A percentile compares a stretch with the other conserved stretches of the same genome.
Evolutionary conservation across 2,888 invertebrate genomes (phyloP).

Genomic region (Clivina fossor): DNA sequence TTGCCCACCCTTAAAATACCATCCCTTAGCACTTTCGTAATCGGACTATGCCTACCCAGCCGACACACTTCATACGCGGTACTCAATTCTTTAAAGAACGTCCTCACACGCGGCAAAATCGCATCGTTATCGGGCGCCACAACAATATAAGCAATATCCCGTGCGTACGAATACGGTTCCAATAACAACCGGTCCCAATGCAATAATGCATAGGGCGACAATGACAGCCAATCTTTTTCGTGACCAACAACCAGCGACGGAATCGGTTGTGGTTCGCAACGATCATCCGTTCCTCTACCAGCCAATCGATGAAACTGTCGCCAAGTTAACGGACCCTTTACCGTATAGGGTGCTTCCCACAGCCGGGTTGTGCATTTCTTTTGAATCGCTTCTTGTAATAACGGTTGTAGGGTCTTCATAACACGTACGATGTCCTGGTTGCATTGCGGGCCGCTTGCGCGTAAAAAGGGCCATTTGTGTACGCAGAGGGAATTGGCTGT

Average conservation of each 20-base stretch:
- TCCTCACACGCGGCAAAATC: constrained; percentile 73
- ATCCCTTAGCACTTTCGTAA: constrained; percentile 79
- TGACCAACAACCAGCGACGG: constrained; percentile 92
- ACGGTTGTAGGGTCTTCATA: constrained; percentile 87
- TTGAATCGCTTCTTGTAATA: constrained; percentile 94
- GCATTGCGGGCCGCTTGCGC: constrained; percentile 81
- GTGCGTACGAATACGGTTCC: constrained; percentile 93
- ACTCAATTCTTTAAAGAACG: constrained; percentile 91
- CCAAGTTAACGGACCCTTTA: constrained; percentile 97
- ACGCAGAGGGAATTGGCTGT: constrained; percentile 53
- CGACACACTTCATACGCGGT: constrained; percentile 93
- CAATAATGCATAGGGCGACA: constrained; percentile 91
- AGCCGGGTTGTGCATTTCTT: constrained; percentile 82
- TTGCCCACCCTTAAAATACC: constrained; percentile 85
- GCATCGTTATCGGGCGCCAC: constrained; percentile 91
- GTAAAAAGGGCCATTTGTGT: constrained; percentile 86
- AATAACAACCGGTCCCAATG: constrained; percentile 97
- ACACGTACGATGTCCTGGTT: constrained; percentile 89
- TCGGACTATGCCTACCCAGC: constrained; percentile 89
- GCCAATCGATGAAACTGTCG: constrained; percentile 95
- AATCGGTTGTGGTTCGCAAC: constrained; percentile 96
- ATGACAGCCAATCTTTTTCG: constrained; percentile 91
- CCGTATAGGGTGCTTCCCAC: constrained; percentile 91
- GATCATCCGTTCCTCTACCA: constrained; percentile 90
- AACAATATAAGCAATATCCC: constrained; percentile 94